phyloP scores from a whole-genome alignment of 2,888 invertebrate species.

The Boloria selene region DNA sequence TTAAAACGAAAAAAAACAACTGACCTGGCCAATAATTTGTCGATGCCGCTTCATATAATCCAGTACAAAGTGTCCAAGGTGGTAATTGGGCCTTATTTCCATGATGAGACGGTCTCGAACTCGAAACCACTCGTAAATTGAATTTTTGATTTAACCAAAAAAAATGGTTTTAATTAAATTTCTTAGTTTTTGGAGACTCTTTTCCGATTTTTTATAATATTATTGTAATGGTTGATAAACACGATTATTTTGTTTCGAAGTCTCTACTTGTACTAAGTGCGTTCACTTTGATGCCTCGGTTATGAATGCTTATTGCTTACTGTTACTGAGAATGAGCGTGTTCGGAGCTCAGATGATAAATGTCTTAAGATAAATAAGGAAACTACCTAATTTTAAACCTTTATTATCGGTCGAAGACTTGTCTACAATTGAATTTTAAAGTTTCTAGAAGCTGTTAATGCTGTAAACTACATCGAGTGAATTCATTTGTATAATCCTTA shows the following conservation, averaged over 20 bases:
- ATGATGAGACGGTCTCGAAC: conserved; percentile 2
- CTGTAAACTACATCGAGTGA: no score
- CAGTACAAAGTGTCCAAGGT: conserved; percentile 53
- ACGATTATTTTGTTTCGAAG: neutral
- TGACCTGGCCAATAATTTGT: conserved; percentile 34
- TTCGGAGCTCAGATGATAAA: neutral
- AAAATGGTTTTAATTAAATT: no score
- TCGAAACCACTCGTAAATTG: no score
- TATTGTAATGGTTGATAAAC: neutral
- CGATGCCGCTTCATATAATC: conserved; percentile 44
- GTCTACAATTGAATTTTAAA: no score
- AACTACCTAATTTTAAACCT: no score
- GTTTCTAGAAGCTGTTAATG: no score
- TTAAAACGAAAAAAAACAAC: conserved; percentile 21
- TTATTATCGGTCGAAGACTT: no score
- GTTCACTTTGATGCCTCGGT: conserved; percentile 3
- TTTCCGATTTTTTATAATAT: no score
- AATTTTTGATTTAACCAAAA: no score
- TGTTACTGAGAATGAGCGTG: no score
- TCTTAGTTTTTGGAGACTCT: no score
- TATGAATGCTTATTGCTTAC: conserved; percentile 2
- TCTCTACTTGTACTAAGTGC: neutral
- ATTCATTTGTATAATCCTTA: no score
- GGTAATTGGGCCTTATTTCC: conserved; percentile 39
- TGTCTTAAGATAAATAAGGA: neutral